Percentiles rank a stretch among this genome's conserved stretches.
phyloP scores from a whole-genome alignment of 2,113 vertebrate species.

The Chaenogobius annularis region DNA sequence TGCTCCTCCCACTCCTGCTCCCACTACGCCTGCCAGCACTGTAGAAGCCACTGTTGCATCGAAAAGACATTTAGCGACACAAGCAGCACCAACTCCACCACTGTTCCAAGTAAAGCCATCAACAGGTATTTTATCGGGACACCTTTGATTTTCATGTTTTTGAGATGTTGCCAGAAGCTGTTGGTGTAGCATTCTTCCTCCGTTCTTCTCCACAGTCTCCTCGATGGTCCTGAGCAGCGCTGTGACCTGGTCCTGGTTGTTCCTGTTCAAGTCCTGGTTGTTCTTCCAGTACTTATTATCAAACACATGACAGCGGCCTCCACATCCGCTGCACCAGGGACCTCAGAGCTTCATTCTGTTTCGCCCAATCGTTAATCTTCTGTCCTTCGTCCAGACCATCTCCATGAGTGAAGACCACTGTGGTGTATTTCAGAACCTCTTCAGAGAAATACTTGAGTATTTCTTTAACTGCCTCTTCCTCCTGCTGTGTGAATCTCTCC shows the following conservation, averaged over 20 bases:
- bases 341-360: background rate
- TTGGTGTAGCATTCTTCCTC: background rate
- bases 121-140: background rate
- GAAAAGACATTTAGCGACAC: background rate
- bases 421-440: background rate
- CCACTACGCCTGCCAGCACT: too few relatives aligned
- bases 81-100: background rate
- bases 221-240: slow-evolving; percentile 1
- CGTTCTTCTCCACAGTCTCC: background rate
- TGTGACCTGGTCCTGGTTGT: background rate
- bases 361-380: background rate
- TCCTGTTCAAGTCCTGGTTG: background rate
- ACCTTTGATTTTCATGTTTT: background rate
- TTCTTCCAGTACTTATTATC: slow-evolving; percentile 9
- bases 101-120: background rate
- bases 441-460: background rate
- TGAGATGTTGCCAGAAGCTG: background rate
- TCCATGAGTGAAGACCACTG: background rate
- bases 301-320: slow-evolving; percentile 5
- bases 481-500: background rate
- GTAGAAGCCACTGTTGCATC: too few relatives aligned
- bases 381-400: too few relatives aligned
- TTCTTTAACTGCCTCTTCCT: background rate
- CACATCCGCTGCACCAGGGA: slow-evolving; percentile 1
- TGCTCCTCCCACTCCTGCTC: too few relatives aligned